These are phyloP conservation scores for Oreortyx pictus DNA, from an alignment of 2,797 vertebrate species.

Conservation along the genomic window DNA sequence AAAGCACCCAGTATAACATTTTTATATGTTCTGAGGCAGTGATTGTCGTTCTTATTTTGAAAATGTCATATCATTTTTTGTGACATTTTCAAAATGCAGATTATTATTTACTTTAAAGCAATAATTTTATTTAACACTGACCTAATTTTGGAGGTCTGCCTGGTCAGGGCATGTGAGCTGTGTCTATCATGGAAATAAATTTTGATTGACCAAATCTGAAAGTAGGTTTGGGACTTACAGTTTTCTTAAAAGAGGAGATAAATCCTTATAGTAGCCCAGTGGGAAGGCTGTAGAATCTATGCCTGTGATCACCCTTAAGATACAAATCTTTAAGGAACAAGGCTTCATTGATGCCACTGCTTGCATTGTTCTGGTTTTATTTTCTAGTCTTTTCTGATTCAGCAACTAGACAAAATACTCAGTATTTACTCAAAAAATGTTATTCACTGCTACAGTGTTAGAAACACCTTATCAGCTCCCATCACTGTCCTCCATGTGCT, in stretches of 20 bases:
- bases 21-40: not conserved
- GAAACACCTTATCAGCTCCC: not conserved
- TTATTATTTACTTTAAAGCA: not conserved
- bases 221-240: not conserved
- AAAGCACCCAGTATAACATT: not conserved
- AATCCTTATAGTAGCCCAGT: not conserved
- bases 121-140: not conserved
- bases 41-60: not conserved
- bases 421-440: not conserved
- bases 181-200: not conserved
- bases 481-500: rapidly evolving
- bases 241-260: not conserved
- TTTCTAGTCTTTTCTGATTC: not conserved
- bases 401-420: not conserved
- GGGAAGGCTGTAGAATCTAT: not conserved
- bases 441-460: not conserved
- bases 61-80: not conserved
- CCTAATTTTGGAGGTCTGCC: not conserved
- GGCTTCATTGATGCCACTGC: not conserved
- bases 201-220: not conserved
- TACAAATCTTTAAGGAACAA: not conserved
- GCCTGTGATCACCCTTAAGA: not conserved
- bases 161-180: not conserved
- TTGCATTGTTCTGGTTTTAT: not conserved
- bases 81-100: not conserved